phyloP scores from a whole-genome alignment of 2,113 vertebrate species.

The Cacatua alba region DNA sequence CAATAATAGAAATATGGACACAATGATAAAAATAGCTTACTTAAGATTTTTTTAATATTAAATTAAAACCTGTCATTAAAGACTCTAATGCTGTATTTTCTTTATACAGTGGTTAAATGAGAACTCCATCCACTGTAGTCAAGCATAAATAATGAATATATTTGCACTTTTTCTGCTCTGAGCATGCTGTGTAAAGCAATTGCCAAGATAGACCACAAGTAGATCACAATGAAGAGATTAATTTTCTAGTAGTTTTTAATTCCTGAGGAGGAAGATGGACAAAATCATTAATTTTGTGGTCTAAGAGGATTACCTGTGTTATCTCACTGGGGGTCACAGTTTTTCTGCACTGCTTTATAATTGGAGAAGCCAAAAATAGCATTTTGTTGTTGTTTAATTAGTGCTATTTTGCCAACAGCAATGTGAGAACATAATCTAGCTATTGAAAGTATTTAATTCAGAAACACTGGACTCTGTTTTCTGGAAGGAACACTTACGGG shows the following conservation, averaged over 20 bases:
- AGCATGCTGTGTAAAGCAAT: not conserved
- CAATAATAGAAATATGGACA: not conserved
- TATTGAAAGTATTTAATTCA: constrained; percentile 29
- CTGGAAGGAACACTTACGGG: not conserved
- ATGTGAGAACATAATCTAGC: not conserved
- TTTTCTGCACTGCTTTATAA: not conserved
- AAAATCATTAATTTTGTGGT: not conserved
- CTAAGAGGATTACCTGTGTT: not conserved
- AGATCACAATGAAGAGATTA: constrained; percentile 41
- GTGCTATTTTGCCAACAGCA: constrained; percentile 26
- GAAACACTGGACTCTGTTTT: constrained; percentile 23
- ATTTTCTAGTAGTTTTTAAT: not conserved
- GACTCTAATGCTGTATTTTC: not conserved
- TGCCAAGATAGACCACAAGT: not conserved
- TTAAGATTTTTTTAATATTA: not conserved
- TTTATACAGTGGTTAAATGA: not conserved
- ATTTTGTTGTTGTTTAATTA: constrained; percentile 43
- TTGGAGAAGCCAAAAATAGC: not conserved
- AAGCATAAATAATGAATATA: not conserved
- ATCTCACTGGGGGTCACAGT: not conserved
- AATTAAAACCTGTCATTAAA: not conserved
- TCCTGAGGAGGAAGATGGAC: not conserved
- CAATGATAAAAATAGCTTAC: not conserved
- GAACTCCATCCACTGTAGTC: not conserved
- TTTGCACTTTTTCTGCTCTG: not conserved